Base-by-base conservation (phyloP, 2,888 invertebrate genomes). In the Scaptomyza caliginosa region DNA sequence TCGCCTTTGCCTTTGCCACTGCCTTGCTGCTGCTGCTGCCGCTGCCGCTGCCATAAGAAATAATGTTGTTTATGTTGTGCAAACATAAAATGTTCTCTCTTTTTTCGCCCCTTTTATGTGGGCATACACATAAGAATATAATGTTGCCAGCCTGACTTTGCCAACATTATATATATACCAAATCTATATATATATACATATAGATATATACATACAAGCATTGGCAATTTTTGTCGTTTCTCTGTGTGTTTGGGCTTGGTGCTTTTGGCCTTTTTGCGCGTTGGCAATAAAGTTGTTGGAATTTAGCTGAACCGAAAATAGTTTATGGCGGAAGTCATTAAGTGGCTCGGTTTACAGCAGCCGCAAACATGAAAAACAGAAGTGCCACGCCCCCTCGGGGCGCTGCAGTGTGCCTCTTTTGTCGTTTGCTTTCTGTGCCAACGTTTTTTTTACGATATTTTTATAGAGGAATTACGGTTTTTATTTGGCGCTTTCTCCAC, bases 251-350 rank as follows among this genome's bases (percentile, higher is more conserved):
- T n/a, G 30, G 4, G n/a, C 30, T 71, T 56, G 64, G 46, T 50
- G 49, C 54, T 56, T 45, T 54, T 48, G 60, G 71, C 64, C 67
- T 77, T 67, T 66, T 63, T 67, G 66, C 56, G 58, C 60, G 54
- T 52, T 57, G 77, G 83, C 85, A 83, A 85, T 84, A 84, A 84
- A 84, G 85, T 85, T 81, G 83, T 84, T 85, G 83, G 85, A 85
- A 85, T 84, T 84, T 83, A 81, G 85, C 81, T 83, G 81, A 83
- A 84, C 81, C 81, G 81, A 85, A 85, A 84, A 84, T 84, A 84
- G 84, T 84, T 84, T 84, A 84, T 84, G 81, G 83, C 81, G 83
- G 85, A 85, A 83, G 85, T 85, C 84, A 85, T 84, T 84, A 84
- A 82, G 84, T 84, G 83, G 84, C 83, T 83, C 76, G 81, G 83